Evolutionary conservation across 2,888 invertebrate species (phyloP).

Genomic region (Acanthosepion lycidas): DNA sequence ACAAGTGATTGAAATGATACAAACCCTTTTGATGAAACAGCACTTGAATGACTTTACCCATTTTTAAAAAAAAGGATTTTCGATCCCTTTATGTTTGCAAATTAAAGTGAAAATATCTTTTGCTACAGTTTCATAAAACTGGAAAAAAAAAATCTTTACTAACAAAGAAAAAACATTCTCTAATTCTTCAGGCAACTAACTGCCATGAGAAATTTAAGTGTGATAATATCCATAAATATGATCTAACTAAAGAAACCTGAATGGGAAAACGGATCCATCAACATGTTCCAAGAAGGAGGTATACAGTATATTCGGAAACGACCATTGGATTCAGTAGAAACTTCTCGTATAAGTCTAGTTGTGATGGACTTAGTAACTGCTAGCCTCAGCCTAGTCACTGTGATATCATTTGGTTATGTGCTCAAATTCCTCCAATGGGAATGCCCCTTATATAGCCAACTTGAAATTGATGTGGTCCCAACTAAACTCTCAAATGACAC

Average conservation of each 20-base stretch:
- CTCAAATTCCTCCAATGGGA: neutral
- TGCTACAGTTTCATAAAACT: neutral
- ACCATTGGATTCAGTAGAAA: neutral
- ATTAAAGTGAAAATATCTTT: neutral
- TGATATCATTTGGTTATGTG: neutral
- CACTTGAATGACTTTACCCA: neutral
- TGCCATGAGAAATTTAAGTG: neutral
- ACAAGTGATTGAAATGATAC: neutral
- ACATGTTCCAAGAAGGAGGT: neutral
- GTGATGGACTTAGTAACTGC: neutral
- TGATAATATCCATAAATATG: neutral
- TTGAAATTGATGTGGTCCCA: neutral
- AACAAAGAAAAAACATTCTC: too few relatives aligned
- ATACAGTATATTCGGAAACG: neutral
- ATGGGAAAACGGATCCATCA: neutral
- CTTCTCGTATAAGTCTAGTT: neutral
- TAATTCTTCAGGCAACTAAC: too few relatives aligned
- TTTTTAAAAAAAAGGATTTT: neutral
- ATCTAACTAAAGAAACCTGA: neutral
- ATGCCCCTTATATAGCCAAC: neutral
- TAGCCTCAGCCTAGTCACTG: neutral
- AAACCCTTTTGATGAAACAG: neutral
- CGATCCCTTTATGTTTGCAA: neutral
- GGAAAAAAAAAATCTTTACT: too few relatives aligned
- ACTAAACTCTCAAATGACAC: neutral